Percentiles rank a stretch among this genome's conserved stretches.
Conservation (phyloP, 2,113 vertebrate species). For the Scortum barcoo region DNA sequence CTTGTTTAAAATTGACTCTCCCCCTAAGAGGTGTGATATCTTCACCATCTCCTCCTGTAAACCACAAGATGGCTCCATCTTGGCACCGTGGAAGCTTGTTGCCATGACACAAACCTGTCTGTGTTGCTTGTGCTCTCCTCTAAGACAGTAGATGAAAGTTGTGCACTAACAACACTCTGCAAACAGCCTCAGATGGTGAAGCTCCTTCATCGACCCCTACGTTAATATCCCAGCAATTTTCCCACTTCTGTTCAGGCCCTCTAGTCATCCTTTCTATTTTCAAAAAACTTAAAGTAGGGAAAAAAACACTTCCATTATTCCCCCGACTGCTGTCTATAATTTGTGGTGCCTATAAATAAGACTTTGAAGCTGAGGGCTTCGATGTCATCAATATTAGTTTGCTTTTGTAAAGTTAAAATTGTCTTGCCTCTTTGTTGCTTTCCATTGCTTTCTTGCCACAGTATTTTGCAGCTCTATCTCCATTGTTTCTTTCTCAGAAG, state of each 20-base stretch:
- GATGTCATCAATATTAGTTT: conserved; percentile 66
- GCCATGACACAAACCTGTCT: conserved; percentile 32
- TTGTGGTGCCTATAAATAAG: conserved; percentile 63
- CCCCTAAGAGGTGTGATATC: conserved; percentile 3
- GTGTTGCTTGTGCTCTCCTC: neutral
- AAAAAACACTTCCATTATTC: conserved; percentile 31
- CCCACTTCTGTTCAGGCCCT: conserved; percentile 14
- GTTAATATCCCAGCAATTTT: conserved; percentile 37
- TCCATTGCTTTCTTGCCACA: conserved; percentile 1
- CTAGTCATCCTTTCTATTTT: conserved; percentile 55
- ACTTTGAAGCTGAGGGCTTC: conserved; percentile 57
- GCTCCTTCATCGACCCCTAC: conserved; percentile 12
- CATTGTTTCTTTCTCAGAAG: conserved; percentile 34
- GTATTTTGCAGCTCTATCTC: conserved; percentile 34
- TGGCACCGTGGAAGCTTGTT: conserved; percentile 22
- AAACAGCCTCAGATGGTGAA: conserved; percentile 35
- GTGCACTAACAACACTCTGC: conserved; percentile 3
- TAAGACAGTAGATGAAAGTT: neutral
- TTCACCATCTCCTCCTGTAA: neutral
- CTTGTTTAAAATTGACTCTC: conserved; percentile 35
- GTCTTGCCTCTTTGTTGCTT: conserved; percentile 43
- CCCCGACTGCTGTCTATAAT: conserved; percentile 42
- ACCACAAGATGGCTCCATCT: conserved; percentile 71
- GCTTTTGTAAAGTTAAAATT: conserved; percentile 62
- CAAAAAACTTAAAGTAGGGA: conserved; percentile 32